These are phyloP conservation scores for Hyles vespertilio DNA, from an alignment of 1,140 invertebrate genomes.

Conservation along the genomic window DNA sequence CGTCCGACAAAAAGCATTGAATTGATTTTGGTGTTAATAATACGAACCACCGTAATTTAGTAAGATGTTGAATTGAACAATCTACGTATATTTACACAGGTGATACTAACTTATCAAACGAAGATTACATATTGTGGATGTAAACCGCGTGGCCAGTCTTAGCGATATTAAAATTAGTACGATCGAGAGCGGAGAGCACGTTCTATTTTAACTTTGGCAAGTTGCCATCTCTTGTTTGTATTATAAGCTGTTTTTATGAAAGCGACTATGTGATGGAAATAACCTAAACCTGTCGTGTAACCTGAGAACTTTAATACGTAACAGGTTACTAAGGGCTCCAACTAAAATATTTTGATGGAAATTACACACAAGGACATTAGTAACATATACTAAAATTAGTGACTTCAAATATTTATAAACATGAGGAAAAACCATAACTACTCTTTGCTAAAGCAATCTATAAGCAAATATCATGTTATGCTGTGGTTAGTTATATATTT, in stretches of 20 bases:
- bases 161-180: conserved; percentile 69
- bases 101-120: not conserved
- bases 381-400: too few relatives aligned
- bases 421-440: not conserved
- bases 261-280: conserved; percentile 71
- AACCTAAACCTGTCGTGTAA: conserved; percentile 69
- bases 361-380: too few relatives aligned
- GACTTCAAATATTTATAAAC: too few relatives aligned
- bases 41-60: too few relatives aligned
- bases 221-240: conserved; percentile 72
- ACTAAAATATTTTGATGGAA: conserved; percentile 2
- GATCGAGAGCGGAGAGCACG: conserved; percentile 63
- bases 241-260: conserved; percentile 76
- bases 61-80: too few relatives aligned
- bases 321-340: conserved; percentile 23
- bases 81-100: not conserved
- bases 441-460: conserved; percentile 49
- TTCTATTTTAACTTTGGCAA: conserved; percentile 69
- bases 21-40: too few relatives aligned
- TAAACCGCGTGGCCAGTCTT: conserved; percentile 49
- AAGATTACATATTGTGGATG: conserved; percentile 48
- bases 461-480: conserved; percentile 44
- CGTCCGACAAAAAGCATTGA: too few relatives aligned
- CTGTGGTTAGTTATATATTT: not conserved
- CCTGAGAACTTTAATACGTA: conserved; percentile 51